Evolutionary conservation across 1,140 invertebrate genomes (phyloP).

Genomic region (Acyrthosiphon pisum): DNA sequence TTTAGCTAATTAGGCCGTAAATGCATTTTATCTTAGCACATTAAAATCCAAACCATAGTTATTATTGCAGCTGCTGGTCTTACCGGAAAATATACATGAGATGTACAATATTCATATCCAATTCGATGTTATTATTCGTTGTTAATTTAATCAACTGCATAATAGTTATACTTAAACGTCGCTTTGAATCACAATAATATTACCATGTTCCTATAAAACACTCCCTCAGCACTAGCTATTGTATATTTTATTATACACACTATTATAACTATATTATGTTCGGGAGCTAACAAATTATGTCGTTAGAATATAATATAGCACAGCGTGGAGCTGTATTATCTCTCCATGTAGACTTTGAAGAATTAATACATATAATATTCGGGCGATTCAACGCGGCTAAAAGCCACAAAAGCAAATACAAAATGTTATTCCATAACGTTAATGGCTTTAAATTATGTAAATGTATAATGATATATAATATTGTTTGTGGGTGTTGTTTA

Average conservation of each 20-base stretch:
- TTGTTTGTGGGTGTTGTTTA: background rate
- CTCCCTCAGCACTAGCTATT: background rate
- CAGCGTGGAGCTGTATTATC: background rate
- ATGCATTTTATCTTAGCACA: background rate
- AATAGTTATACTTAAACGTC: background rate
- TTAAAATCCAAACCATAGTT: background rate
- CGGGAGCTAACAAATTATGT: background rate
- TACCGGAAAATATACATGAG: background rate
- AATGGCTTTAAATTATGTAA: constrained; percentile 8
- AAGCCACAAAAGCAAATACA: background rate
- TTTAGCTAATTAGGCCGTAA: background rate
- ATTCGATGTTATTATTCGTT: background rate
- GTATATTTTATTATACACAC: background rate
- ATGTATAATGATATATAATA: background rate
- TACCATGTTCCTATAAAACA: background rate
- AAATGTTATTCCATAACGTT: background rate
- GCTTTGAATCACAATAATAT: background rate
- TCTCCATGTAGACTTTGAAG: background rate
- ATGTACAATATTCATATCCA: background rate
- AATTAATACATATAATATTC: background rate
- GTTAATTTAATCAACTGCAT: background rate
- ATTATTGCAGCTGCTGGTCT: background rate
- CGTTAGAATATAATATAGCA: background rate
- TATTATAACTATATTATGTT: background rate
- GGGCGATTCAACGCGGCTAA: background rate